Evolutionary conservation across 2,888 invertebrate genomes (phyloP).

Genomic region (Crocallis elinguaria): DNA sequence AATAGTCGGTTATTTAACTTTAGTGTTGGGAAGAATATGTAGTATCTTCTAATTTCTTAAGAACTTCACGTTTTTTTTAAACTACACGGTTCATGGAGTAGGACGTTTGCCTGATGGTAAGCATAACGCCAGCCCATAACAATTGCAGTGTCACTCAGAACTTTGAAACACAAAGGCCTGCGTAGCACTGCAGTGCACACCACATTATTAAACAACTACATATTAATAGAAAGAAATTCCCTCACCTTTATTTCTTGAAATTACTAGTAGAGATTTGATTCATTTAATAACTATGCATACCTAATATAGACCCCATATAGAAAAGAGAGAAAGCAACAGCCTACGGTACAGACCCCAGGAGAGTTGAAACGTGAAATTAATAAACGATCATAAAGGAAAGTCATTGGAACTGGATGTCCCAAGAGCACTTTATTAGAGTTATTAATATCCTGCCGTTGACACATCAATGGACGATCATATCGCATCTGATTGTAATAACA

Average conservation of each 20-base stretch:
- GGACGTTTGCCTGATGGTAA: too few relatives aligned
- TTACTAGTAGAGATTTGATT: not conserved
- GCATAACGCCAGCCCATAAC: too few relatives aligned
- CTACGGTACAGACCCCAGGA: conserved; percentile 6
- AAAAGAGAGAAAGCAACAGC: conserved; percentile 15
- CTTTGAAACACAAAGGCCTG: too few relatives aligned
- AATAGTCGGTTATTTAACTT: not conserved
- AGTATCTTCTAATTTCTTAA: too few relatives aligned
- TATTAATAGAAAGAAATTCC: too few relatives aligned
- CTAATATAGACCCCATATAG: not conserved
- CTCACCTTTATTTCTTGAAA: too few relatives aligned
- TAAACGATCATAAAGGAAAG: conserved; percentile 14
- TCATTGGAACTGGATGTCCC: not conserved
- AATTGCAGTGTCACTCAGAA: too few relatives aligned
- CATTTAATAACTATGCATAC: not conserved
- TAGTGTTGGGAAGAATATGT: too few relatives aligned
- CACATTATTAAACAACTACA: too few relatives aligned
- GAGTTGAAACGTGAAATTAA: conserved; percentile 14
- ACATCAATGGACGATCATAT: conserved; percentile 12
- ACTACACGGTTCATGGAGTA: too few relatives aligned
- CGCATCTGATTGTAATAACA: conserved; percentile 12
- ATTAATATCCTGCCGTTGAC: conserved; percentile 20
- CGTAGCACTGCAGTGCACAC: too few relatives aligned
- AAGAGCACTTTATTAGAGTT: not conserved
- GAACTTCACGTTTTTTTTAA: too few relatives aligned